Evolutionary conservation across 2,113 vertebrate species (phyloP).

Genomic region (Aegotheles bennettii): DNA sequence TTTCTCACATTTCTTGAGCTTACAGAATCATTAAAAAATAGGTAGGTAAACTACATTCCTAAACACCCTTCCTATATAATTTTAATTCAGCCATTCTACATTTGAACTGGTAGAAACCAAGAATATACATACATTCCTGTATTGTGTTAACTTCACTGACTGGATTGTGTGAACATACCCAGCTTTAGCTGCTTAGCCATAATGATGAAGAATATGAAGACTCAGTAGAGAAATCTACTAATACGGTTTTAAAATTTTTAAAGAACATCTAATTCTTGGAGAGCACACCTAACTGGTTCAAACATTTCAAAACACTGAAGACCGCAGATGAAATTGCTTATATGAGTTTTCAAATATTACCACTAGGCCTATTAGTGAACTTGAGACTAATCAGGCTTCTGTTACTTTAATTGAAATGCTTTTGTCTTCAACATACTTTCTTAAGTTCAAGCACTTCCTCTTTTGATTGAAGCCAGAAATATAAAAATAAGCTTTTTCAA

Average conservation of each 20-base stretch:
- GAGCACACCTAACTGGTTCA: neutral
- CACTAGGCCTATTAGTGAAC: neutral
- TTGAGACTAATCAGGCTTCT: neutral
- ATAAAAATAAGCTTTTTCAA: neutral
- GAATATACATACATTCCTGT: rapidly evolving
- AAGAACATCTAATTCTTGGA: neutral
- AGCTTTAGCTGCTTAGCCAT: neutral
- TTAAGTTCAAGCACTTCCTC: neutral
- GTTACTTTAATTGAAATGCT: neutral
- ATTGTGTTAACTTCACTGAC: neutral
- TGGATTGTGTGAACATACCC: neutral
- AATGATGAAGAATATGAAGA: neutral
- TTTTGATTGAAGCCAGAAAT: neutral
- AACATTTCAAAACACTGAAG: neutral
- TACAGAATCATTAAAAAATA: neutral
- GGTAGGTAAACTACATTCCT: neutral
- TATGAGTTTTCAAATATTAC: neutral
- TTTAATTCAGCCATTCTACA: neutral
- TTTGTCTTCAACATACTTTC: neutral
- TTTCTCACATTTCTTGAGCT: neutral
- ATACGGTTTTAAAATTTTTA: neutral
- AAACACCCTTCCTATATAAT: neutral
- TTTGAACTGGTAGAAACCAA: neutral
- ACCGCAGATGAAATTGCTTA: neutral
- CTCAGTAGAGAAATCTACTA: neutral